Percentiles rank a stretch among this genome's conserved stretches.
phyloP scores from a whole-genome alignment of 2,113 vertebrate species.

The Meriones unguiculatus region DNA sequence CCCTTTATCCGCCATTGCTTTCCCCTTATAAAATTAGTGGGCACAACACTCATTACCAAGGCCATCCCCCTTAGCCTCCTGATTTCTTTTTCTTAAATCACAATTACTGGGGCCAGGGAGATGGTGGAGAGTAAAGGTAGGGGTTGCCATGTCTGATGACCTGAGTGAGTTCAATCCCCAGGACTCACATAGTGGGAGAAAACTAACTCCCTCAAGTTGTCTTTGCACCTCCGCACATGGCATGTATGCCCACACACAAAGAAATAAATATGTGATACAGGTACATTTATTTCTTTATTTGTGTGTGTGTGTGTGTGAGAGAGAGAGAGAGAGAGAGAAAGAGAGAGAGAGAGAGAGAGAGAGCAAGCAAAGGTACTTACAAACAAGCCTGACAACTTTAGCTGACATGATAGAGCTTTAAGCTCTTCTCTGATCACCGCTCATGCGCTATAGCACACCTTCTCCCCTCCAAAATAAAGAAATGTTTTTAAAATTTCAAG shows the following conservation, averaged over 20 bases:
- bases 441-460: background rate
- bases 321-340: background rate
- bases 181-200: background rate
- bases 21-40: background rate
- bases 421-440: background rate
- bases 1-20: too few relatives aligned
- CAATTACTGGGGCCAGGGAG: background rate
- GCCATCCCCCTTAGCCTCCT: background rate
- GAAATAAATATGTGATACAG: background rate
- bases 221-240: background rate
- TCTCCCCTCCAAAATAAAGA: background rate
- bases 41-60: background rate
- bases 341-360: background rate
- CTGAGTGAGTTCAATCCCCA: background rate
- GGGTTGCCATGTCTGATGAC: background rate
- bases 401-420: background rate
- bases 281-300: background rate
- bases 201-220: background rate
- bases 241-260: background rate
- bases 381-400: background rate
- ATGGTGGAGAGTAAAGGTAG: background rate
- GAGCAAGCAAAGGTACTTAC: background rate
- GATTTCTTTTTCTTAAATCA: background rate
- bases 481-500: background rate
- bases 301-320: background rate